These are phyloP conservation scores for Eupithecia dodoneata DNA, from an alignment of 2,888 invertebrate genomes.

Conservation along the genomic window DNA sequence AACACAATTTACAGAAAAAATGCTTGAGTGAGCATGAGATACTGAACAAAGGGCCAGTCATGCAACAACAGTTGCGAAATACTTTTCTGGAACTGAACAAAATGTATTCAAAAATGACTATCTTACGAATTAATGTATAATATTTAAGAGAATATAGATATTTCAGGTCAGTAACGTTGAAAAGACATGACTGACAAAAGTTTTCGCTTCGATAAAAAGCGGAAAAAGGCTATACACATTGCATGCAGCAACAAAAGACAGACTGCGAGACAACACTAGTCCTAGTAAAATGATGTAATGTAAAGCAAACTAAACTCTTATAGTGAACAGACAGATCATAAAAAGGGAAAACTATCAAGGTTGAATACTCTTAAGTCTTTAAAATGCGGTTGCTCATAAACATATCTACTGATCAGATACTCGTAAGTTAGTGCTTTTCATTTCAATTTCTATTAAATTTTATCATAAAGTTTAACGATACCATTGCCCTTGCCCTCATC, in stretches of 20 bases:
- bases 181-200: not conserved
- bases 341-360: constrained; percentile 33
- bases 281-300: not conserved
- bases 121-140: constrained; percentile 24
- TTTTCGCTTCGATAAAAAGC: not conserved
- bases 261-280: not conserved
- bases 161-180: constrained; percentile 8
- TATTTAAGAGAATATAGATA: not conserved
- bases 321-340: not conserved
- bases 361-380: constrained; percentile 45
- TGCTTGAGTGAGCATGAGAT: constrained; percentile 34
- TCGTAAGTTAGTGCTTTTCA: constrained; percentile 23
- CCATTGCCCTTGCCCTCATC: constrained; percentile 32
- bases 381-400: constrained; percentile 48
- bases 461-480: constrained; percentile 29
- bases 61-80: constrained; percentile 39
- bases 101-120: constrained; percentile 63
- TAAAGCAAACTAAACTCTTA: not conserved
- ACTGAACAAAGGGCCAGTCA: constrained; percentile 35
- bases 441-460: constrained; percentile 26
- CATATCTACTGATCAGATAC: constrained; percentile 45
- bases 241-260: not conserved
- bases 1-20: constrained; percentile 24
- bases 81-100: constrained; percentile 43
- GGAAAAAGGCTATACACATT: not conserved